These are phyloP conservation scores for Electrophaes corylata DNA, from an alignment of 2,888 invertebrate genomes.

Conservation along the genomic window DNA sequence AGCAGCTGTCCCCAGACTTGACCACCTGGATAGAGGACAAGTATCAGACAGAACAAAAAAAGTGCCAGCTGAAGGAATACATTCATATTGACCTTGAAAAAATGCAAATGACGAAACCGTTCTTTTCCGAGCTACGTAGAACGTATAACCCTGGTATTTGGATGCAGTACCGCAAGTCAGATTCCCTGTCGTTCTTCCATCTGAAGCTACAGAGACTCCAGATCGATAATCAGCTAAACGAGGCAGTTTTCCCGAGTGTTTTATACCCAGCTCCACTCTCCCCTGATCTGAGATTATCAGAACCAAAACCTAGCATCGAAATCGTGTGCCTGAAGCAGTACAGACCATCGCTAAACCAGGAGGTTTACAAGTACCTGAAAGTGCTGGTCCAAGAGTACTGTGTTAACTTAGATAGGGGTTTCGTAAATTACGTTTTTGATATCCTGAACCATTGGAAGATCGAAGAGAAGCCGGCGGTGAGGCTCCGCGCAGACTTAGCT, in stretches of 20 bases:
- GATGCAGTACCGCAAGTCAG: slow-evolving; percentile 89
- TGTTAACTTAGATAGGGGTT: slow-evolving; percentile 88
- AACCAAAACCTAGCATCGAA: slow-evolving; percentile 85
- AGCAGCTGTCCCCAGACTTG: slow-evolving; percentile 89
- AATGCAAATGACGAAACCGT: slow-evolving; percentile 95
- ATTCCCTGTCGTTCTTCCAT: slow-evolving; percentile 87
- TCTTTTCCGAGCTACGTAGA: slow-evolving; percentile 90
- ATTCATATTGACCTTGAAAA: slow-evolving; percentile 91
- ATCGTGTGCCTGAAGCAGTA: slow-evolving; percentile 81
- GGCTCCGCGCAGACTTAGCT: slow-evolving; percentile 82
- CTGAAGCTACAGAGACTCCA: slow-evolving; percentile 87
- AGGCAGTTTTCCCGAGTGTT: slow-evolving; percentile 88
- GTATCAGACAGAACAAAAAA: slow-evolving; percentile 87
- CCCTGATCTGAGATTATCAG: slow-evolving; percentile 62
- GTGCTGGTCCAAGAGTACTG: slow-evolving; percentile 87
- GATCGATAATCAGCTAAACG: slow-evolving; percentile 90
- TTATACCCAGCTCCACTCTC: slow-evolving; percentile 85
- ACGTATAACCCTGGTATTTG: slow-evolving; percentile 90
- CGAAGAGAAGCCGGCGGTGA: slow-evolving; percentile 83
- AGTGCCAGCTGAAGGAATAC: slow-evolving; percentile 90
- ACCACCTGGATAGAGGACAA: slow-evolving; percentile 93
- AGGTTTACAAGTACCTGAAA: slow-evolving; percentile 86
- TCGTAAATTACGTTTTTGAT: slow-evolving; percentile 86
- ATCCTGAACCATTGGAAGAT: slow-evolving; percentile 85
- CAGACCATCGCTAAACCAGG: slow-evolving; percentile 76